Conservation (phyloP, 2,888 invertebrate genomes). For the Eupithecia pulchellata region DNA sequence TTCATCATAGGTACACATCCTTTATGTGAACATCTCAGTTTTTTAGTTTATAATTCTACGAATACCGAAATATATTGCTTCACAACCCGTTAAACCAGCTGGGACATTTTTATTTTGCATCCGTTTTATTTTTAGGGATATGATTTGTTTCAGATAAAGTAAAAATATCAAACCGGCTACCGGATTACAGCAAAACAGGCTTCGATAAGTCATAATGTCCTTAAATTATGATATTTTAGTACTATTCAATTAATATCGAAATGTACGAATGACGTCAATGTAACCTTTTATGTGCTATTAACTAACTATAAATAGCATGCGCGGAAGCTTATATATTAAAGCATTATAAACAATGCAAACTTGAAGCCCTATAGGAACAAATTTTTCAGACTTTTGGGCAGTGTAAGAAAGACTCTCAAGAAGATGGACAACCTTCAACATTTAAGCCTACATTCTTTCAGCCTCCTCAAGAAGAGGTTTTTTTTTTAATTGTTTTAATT, state of each 20-base stretch:
- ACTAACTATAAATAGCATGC: conserved; percentile 21
- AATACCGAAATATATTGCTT: not conserved
- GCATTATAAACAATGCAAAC: not conserved
- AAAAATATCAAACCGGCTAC: conserved; percentile 16
- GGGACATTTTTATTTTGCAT: not conserved
- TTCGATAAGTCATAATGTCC: not conserved
- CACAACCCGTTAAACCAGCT: not conserved
- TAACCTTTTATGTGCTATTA: not conserved
- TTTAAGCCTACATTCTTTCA: too few species aligned
- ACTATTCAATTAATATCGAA: not conserved
- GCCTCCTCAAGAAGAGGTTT: too few species aligned
- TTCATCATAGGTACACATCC: too few species aligned
- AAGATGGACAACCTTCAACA: too few species aligned
- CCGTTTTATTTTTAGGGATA: not conserved
- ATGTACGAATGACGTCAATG: conserved; percentile 27
- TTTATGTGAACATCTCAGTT: too few species aligned
- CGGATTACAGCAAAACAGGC: not conserved
- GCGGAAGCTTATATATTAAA: conserved; percentile 16
- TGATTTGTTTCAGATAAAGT: not conserved
- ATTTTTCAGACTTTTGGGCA: not conserved
- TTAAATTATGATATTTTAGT: not conserved
- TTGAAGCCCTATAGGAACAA: not conserved
- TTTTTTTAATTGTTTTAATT: too few species aligned
- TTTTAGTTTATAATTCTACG: not conserved
- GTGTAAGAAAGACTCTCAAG: not conserved